These are phyloP conservation scores for Spizella passerina DNA, from an alignment of 2,797 vertebrate species.

Conservation along the genomic window DNA sequence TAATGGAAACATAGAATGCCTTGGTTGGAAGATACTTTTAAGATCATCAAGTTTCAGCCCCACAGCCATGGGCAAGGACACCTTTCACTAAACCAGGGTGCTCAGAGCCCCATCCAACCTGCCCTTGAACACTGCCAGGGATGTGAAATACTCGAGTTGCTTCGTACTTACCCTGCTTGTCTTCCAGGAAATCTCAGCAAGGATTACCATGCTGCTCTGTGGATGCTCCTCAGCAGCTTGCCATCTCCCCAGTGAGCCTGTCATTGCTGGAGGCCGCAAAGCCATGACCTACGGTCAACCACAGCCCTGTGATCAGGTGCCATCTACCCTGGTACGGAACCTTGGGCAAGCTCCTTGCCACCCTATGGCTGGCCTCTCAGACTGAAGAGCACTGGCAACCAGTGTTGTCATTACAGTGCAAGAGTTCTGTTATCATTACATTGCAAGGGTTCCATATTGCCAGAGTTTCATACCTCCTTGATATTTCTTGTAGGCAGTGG, in stretches of 20 bases:
- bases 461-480: too few species aligned
- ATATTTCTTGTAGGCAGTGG: too few species aligned
- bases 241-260: neutral
- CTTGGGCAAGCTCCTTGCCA: neutral
- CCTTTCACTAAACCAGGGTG: neutral
- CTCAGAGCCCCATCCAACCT: neutral
- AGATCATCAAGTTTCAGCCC: neutral
- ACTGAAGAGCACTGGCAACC: neutral
- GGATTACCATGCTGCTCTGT: neutral
- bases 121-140: neutral
- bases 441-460: too few species aligned
- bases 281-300: neutral
- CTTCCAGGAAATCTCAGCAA: neutral
- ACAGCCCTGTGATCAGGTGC: neutral
- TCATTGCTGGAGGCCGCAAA: neutral
- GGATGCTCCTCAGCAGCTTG: neutral
- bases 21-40: neutral
- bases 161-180: neutral
- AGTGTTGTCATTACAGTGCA: too few species aligned
- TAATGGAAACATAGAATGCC: neutral
- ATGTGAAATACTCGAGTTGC: neutral
- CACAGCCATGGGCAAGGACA: neutral
- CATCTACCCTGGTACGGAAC: neutral
- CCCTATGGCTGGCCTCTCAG: neutral
- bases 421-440: too few species aligned